Evolutionary conservation across 2,797 vertebrate species (phyloP).

Genomic region (Crocidura indochinensis): DNA sequence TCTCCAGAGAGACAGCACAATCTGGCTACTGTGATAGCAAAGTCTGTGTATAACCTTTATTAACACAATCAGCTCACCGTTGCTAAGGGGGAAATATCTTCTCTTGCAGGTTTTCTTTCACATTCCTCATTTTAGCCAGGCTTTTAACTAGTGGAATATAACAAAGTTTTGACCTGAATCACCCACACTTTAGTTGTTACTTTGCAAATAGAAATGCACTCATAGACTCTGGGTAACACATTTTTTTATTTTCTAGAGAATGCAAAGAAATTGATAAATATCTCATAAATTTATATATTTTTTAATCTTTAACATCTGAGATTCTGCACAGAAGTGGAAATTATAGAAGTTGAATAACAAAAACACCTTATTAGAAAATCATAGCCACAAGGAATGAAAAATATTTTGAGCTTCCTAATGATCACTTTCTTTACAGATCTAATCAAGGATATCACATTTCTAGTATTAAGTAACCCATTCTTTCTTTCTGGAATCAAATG

Average conservation of each 20-base stretch:
- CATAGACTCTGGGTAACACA: conserved; percentile 39
- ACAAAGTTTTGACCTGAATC: conserved; percentile 44
- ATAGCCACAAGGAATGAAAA: conserved; percentile 48
- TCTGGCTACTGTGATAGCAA: conserved; percentile 61
- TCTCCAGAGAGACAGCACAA: conserved; percentile 38
- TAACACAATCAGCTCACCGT: conserved; percentile 13
- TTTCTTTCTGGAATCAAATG: conserved; percentile 43
- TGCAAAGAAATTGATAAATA: conserved; percentile 27
- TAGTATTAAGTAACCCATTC: conserved; percentile 7
- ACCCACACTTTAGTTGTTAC: conserved; percentile 19
- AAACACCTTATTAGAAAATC: conserved; percentile 30
- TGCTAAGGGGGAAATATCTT: conserved; percentile 17
- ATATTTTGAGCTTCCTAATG: conserved; percentile 58
- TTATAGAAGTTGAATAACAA: conserved; percentile 31
- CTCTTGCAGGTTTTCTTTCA: conserved; percentile 33
- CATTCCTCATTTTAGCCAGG: conserved; percentile 23
- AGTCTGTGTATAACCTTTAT: conserved; percentile 38
- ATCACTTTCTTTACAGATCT: conserved; percentile 20
- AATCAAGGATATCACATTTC: conserved; percentile 24
- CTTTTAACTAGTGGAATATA: not conserved
- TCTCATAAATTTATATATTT: conserved; percentile 30
- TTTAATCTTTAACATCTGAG: not conserved
- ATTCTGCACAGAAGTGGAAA: conserved; percentile 39
- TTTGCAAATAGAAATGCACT: conserved; percentile 46
- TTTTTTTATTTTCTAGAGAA: conserved; percentile 56